Evolutionary conservation across 1,140 invertebrate genomes (phyloP).

Genomic region (Plodia interpunctella): DNA sequence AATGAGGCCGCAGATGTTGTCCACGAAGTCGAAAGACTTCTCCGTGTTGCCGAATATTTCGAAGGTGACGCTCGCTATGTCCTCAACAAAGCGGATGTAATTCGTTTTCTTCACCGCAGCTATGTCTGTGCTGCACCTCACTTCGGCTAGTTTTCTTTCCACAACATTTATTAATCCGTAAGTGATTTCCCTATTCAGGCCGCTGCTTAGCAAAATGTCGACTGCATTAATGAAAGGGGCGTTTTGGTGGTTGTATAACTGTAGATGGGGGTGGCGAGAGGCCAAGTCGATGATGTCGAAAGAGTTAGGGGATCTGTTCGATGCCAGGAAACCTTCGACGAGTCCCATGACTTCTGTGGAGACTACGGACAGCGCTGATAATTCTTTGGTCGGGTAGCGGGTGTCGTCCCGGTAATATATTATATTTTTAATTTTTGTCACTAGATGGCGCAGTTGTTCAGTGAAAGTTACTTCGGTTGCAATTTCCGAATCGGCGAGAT

Average conservation of each 20-base stretch:
- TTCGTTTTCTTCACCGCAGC: constrained; percentile 67
- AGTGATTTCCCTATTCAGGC: constrained; percentile 71
- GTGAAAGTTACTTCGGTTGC: constrained; percentile 73
- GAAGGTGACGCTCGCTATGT: constrained; percentile 69
- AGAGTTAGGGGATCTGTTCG: constrained; percentile 64
- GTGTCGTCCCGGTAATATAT: constrained; percentile 60
- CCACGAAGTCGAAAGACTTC: constrained; percentile 60
- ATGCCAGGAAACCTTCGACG: constrained; percentile 70
- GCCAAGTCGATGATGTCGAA: constrained; percentile 67
- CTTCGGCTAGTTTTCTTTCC: constrained; percentile 69
- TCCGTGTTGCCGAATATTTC: constrained; percentile 70
- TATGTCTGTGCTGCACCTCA: constrained; percentile 55
- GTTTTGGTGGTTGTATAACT: constrained; percentile 70
- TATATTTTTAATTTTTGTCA: constrained; percentile 70
- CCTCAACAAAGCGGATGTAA: constrained; percentile 70
- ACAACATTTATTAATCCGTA: constrained; percentile 72
- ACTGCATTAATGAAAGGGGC: constrained; percentile 70
- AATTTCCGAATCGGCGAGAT: constrained; percentile 69
- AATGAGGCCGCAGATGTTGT: constrained; percentile 67
- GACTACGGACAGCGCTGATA: constrained; percentile 64
- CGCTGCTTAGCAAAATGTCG: constrained; percentile 68
- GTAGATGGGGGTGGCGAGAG: constrained; percentile 63
- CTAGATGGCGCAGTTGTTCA: constrained; percentile 61
- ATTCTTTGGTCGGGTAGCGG: constrained; percentile 61
- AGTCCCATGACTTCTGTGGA: constrained; percentile 70